Conservation (phyloP, 2,888 invertebrate species). For the Sinopyrophorus schimmeli region DNA sequence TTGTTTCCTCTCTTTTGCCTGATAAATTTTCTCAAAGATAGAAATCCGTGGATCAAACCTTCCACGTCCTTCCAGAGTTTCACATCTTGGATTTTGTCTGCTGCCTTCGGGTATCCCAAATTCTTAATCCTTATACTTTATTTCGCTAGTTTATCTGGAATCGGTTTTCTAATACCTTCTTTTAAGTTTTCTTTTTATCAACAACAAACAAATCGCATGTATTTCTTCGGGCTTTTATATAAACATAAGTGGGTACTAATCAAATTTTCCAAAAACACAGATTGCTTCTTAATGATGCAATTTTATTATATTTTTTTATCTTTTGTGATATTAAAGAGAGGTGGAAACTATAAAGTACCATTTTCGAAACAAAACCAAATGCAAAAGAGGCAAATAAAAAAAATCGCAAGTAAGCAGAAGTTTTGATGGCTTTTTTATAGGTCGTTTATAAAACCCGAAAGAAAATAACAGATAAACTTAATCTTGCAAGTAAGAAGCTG, state of each 20-base stretch:
- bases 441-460: conserved; percentile 4
- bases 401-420: neutral
- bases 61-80: neutral
- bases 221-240: no score
- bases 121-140: conserved; percentile 38
- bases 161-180: conserved; percentile 23
- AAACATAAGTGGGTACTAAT: no score
- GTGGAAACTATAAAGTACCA: no score
- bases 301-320: no score
- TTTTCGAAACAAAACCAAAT: no score
- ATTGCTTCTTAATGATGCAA: no score
- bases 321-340: no score
- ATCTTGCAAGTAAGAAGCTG: conserved; percentile 9
- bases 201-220: conserved; percentile 2
- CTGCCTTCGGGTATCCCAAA: conserved; percentile 12
- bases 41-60: neutral
- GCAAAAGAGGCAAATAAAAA: conserved; percentile 1
- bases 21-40: neutral
- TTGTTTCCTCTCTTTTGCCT: neutral
- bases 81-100: neutral
- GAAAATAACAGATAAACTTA: conserved; percentile 9
- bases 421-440: conserved; percentile 6
- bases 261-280: no score
- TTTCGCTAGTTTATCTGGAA: conserved; percentile 39
- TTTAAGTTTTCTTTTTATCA: conserved; percentile 15